A percentile compares a stretch with the other conserved stretches of the same genome.
phyloP scores from a whole-genome alignment of 2,797 vertebrate species.

The Semotilus atromaculatus region DNA sequence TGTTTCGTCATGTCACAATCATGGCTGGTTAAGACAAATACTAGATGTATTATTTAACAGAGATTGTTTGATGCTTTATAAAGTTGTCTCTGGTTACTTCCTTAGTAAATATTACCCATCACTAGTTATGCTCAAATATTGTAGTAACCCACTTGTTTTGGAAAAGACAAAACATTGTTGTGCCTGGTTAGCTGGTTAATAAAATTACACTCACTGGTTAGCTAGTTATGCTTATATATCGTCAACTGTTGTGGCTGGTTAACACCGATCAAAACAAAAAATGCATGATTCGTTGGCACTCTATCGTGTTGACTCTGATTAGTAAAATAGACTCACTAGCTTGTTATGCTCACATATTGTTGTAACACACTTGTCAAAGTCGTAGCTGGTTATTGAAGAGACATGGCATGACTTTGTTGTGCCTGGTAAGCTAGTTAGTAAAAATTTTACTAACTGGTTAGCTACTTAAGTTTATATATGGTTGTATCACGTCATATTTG shows the following conservation, averaged over 20 bases:
- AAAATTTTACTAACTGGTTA: not conserved
- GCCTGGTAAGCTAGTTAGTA: not conserved
- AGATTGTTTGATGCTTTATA: not conserved
- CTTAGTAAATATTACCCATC: not conserved
- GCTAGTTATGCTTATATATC: not conserved
- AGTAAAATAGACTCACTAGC: not conserved
- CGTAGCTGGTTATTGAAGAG: not conserved
- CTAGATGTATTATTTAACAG: too few species aligned
- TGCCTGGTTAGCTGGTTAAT: not conserved
- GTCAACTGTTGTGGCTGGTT: not conserved
- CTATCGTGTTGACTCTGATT: not conserved
- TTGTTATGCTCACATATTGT: not conserved
- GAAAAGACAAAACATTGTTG: not conserved
- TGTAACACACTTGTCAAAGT: not conserved
- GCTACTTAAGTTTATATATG: not conserved
- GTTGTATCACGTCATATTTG: not conserved
- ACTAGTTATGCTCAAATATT: not conserved
- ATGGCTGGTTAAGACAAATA: not conserved
- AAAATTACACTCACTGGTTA: not conserved
- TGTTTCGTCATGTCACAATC: not conserved
- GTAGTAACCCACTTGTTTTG: not conserved
- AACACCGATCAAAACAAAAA: not conserved
- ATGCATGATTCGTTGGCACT: not conserved
- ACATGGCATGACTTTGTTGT: not conserved
- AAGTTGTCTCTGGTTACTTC: not conserved